Conservation (phyloP, 2,797 vertebrate species). For the Hydrophis major region DNA sequence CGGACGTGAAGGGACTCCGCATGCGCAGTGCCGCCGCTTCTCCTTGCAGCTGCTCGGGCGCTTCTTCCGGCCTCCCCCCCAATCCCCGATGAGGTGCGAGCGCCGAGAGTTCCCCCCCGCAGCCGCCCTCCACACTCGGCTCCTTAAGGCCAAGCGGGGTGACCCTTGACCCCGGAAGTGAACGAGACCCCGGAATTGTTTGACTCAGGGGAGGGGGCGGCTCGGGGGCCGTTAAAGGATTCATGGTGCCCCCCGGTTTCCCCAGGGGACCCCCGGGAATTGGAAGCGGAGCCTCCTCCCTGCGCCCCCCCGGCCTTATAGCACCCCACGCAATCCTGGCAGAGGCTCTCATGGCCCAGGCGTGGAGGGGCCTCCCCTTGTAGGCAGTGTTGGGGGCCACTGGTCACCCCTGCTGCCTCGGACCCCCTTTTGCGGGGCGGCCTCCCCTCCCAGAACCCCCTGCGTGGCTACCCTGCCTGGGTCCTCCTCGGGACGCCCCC, state of each 20-base stretch:
- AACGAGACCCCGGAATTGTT: background rate
- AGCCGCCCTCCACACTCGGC: background rate
- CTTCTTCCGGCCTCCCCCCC: conserved; percentile 32
- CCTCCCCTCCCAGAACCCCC: background rate
- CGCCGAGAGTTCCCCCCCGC: background rate
- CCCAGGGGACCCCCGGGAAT: background rate
- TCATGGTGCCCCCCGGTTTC: background rate
- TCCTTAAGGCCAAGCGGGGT: background rate
- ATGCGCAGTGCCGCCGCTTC: background rate
- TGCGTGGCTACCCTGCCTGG: background rate
- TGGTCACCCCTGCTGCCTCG: background rate
- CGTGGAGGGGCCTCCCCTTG: too few relatives aligned
- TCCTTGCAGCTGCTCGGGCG: conserved; percentile 9
- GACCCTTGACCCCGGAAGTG: conserved; percentile 33
- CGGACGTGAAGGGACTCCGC: background rate
- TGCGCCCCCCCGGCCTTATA: background rate
- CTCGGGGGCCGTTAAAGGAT: background rate
- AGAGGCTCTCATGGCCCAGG: too few relatives aligned
- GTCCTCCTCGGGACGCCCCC: background rate
- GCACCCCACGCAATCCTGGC: too few relatives aligned
- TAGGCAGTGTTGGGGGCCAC: background rate
- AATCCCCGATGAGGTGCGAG: background rate
- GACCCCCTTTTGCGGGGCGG: too few relatives aligned
- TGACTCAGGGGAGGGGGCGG: background rate
- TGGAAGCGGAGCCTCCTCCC: background rate